Conservation (phyloP, 1,140 invertebrate genomes). For the Lysiphlebus fabarum region DNA sequence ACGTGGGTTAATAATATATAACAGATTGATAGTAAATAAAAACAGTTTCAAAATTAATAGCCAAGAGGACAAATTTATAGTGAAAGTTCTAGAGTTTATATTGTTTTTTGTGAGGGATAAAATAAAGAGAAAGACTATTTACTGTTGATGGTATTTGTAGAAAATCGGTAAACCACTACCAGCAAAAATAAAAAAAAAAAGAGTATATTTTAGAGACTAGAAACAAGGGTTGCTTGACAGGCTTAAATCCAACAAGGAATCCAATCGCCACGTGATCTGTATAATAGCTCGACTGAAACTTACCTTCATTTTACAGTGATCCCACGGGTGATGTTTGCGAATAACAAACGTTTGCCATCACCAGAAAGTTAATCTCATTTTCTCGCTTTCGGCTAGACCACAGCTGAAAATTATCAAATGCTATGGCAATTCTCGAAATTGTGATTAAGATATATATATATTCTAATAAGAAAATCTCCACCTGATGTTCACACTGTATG, state of each 20-base stretch:
- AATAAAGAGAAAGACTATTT: neutral
- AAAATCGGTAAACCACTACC: constrained; percentile 23
- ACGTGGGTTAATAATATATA: neutral
- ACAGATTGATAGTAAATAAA: too few species aligned
- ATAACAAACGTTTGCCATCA: constrained; percentile 43
- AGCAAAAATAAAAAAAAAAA: constrained; percentile 8
- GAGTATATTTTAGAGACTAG: neutral
- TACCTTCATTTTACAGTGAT: constrained; percentile 28
- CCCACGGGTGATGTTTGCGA: constrained; percentile 44
- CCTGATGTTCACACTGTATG: neutral
- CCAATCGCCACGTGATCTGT: constrained; percentile 53
- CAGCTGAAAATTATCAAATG: constrained; percentile 5
- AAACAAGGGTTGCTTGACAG: constrained; percentile 26
- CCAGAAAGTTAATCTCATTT: constrained; percentile 30
- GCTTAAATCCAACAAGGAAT: constrained; percentile 40
- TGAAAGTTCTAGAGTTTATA: constrained; percentile 52
- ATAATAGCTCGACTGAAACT: constrained; percentile 48
- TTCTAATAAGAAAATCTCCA: constrained; percentile 17
- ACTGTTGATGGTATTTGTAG: too few species aligned
- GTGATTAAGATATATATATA: constrained; percentile 15
- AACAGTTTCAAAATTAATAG: too few species aligned
- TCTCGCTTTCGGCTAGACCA: constrained; percentile 5
- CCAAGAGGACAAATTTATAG: constrained; percentile 51
- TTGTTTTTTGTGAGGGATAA: constrained; percentile 50
- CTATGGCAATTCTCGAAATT: neutral